A percentile compares a stretch with the other conserved stretches of the same genome.
phyloP scores from a whole-genome alignment of 2,113 vertebrate species.

The Gadus chalcogrammus region DNA sequence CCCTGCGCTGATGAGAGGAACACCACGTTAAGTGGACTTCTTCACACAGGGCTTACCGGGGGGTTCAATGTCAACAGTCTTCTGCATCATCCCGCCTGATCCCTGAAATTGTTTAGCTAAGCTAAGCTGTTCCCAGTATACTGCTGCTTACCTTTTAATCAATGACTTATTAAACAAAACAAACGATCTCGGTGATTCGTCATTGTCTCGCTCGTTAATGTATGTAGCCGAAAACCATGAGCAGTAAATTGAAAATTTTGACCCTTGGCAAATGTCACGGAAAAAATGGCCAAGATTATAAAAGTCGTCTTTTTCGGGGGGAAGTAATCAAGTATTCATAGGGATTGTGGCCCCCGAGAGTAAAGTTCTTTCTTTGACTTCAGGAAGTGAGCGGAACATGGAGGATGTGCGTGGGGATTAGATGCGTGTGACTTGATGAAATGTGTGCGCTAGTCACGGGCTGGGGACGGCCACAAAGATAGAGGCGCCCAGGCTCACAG shows the following conservation, averaged over 20 bases:
- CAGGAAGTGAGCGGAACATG: conserved; percentile 62
- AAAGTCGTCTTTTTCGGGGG: conserved; percentile 51
- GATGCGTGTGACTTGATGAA: conserved; percentile 69
- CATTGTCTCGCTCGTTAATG: conserved; percentile 10
- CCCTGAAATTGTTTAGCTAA: conserved; percentile 37
- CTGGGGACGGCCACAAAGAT: conserved; percentile 63
- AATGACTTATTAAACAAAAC: conserved; percentile 63
- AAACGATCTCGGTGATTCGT: conserved; percentile 51
- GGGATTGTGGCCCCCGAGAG: conserved; percentile 70
- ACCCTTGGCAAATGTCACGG: conserved; percentile 1
- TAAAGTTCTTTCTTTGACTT: conserved; percentile 70
- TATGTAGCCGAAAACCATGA: conserved; percentile 28
- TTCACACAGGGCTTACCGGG: conserved; percentile 49
- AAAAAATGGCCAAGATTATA: conserved; percentile 59
- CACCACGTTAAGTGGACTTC: conserved; percentile 40
- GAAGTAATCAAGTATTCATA: conserved; percentile 70
- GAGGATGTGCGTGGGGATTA: conserved; percentile 56
- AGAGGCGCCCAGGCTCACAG: conserved; percentile 63
- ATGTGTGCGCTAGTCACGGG: conserved; percentile 72
- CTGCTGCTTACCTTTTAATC: conserved; percentile 58
- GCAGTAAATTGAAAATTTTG: conserved; percentile 43
- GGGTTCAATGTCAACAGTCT: conserved; percentile 27
- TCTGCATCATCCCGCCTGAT: conserved; percentile 36
- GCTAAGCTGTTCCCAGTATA: conserved; percentile 50
- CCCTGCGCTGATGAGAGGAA: conserved; percentile 54